These are phyloP conservation scores for Aphelenchoides avenae DNA, from an alignment of 1,140 invertebrate genomes.

Conservation along the genomic window DNA sequence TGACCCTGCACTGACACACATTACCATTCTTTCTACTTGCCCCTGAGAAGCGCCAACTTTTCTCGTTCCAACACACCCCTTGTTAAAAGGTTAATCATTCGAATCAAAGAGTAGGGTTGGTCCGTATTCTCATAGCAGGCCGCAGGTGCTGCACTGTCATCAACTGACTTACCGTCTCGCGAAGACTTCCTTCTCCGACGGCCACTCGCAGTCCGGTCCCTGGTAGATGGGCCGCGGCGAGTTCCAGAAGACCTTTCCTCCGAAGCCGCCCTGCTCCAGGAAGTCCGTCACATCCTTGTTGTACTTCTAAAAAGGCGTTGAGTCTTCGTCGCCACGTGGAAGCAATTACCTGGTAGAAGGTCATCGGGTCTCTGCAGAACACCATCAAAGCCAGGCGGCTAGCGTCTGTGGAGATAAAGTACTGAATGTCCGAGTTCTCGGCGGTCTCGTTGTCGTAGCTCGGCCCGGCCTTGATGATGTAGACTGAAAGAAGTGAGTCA, in stretches of 20 bases:
- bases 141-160: not conserved
- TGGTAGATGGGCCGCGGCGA: slow-evolving; percentile 57
- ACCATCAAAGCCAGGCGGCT: slow-evolving; percentile 54
- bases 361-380: slow-evolving; percentile 54
- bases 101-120: not conserved
- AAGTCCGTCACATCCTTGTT: slow-evolving; percentile 57
- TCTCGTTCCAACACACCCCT: no score
- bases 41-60: no score
- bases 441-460: slow-evolving; percentile 51
- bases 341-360: slow-evolving; percentile 50
- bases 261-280: slow-evolving; percentile 51
- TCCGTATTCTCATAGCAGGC: not conserved
- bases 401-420: slow-evolving; percentile 56
- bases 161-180: slow-evolving; percentile 50
- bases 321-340: not conserved
- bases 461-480: slow-evolving; percentile 57
- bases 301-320: slow-evolving; percentile 50
- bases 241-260: slow-evolving; percentile 58
- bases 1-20: no score
- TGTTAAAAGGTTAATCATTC: no score
- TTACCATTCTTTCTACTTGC: no score
- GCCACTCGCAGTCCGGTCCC: slow-evolving; percentile 58
- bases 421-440: slow-evolving; percentile 45
- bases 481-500: slow-evolving; percentile 50
- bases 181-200: slow-evolving; percentile 59